Evolutionary conservation across 1,140 invertebrate species (phyloP).

Genomic region (Eurosta solidaginis): DNA sequence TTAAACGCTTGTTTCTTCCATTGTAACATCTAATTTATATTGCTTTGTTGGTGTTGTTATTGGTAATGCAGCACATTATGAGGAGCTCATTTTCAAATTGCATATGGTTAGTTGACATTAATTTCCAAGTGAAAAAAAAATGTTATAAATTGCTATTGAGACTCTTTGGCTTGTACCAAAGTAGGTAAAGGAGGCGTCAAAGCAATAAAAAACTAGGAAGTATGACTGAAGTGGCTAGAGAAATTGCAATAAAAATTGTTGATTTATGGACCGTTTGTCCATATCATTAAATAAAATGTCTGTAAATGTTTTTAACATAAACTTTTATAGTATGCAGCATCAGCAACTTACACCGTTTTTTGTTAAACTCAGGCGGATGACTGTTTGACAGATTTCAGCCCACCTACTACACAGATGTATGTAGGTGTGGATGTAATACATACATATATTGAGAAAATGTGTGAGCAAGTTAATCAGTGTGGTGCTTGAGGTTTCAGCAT

Average conservation of each 20-base stretch:
- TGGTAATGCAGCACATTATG: not conserved
- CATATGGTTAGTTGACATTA: not conserved
- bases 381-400: not conserved
- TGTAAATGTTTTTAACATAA: not conserved
- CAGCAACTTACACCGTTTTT: not conserved
- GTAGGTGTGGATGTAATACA: too few relatives aligned
- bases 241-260: constrained; percentile 1
- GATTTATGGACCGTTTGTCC: not conserved
- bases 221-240: not conserved
- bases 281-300: not conserved
- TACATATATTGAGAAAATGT: not conserved
- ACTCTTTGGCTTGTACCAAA: too few relatives aligned
- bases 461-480: not conserved
- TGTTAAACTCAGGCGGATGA: not conserved
- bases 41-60: not conserved
- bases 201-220: too few relatives aligned
- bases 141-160: too few relatives aligned
- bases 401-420: not conserved
- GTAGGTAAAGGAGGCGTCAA: too few relatives aligned
- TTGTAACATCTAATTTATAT: not conserved
- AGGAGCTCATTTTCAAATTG: not conserved
- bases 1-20: not conserved
- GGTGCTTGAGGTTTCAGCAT: too few relatives aligned
- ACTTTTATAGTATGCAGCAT: too few relatives aligned
- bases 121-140: not conserved